Evolutionary conservation across 2,113 vertebrate species (phyloP), one percentile per base, ranked within the genome.

Genomic region (Sapayoa aenigma): DNA sequence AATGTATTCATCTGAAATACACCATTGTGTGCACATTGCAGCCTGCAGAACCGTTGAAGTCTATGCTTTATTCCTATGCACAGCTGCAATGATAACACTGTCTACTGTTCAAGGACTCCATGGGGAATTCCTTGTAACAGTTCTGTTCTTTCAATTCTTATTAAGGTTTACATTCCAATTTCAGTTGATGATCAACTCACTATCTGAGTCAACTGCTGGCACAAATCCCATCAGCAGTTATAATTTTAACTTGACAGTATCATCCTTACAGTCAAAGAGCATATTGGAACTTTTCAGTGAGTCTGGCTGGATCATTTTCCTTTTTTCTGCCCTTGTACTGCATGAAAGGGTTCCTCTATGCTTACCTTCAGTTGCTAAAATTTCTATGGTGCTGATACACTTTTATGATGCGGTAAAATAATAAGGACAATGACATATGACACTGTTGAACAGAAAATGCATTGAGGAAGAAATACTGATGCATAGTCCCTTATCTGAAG

Each of bases 71-170:
- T 93, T 96, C 93, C 82, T 90, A 83, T 18, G 9, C 94, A 94
- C 96, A 96, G 95, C 94, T 97, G 96, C 93, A 95, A 96, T 95
- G 95, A 96, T 94, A 96, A 96, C 85, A 95, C 82, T 84, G 87
- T 85, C 93, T 94, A 91, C 90, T 92, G 88, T 95, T 93, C 68
- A 78, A 92, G 68, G 41, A 35, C 92, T 95, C 94, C 52, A 1
- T 9, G 52, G 96, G 90, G 93, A 90, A 92, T 95, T 92, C 82
- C 76, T 87, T 0, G 0, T 71, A 93, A 90, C 78, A 63, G 79
- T 94, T 71, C 82, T 90, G 91, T 42, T 95, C 93, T 96, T 96
- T 96, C 91, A 94, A 24, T 95, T 93, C 90, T 83, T 86, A 17
- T 94, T 96, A 94, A 63, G 39, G 79, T 82, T 94, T 94, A 96